Conservation (phyloP, 2,888 invertebrate genomes). For the Idaea dimidiata region DNA sequence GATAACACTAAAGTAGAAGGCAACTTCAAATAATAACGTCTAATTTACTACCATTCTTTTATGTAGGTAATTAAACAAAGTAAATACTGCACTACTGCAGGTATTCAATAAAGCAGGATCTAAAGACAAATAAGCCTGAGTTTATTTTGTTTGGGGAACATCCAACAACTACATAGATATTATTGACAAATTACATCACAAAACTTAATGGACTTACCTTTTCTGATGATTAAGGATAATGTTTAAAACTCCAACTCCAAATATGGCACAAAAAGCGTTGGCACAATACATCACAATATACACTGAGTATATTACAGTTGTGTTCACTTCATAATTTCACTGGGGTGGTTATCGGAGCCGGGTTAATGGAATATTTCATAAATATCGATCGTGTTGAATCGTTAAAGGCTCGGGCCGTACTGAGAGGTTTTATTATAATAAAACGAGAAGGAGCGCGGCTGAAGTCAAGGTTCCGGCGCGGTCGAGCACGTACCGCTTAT, state of each 20-base stretch:
- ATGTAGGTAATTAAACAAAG: not conserved
- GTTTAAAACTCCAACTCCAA: slow-evolving; percentile 38
- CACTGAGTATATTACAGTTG: slow-evolving; percentile 57
- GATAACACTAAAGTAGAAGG: not conserved
- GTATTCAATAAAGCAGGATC: not conserved
- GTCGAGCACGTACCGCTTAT: slow-evolving; percentile 69
- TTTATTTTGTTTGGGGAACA: not conserved
- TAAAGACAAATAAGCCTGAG: not conserved
- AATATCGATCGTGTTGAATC: slow-evolving; percentile 69
- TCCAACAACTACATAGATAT: not conserved
- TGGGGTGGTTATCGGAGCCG: slow-evolving; percentile 30
- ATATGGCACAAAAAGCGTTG: slow-evolving; percentile 64
- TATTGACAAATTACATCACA: not conserved
- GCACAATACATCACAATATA: slow-evolving; percentile 76
- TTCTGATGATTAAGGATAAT: slow-evolving; percentile 47
- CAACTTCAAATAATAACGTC: not conserved
- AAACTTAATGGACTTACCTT: slow-evolving; percentile 49
- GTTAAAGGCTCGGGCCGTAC: slow-evolving; percentile 72
- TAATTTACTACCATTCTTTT: not conserved
- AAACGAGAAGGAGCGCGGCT: slow-evolving; percentile 70
- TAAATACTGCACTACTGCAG: not conserved
- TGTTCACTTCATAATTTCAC: slow-evolving; percentile 53
- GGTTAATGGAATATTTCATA: slow-evolving; percentile 37
- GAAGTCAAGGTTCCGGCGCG: slow-evolving; percentile 69
- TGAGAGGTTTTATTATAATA: slow-evolving; percentile 74